phyloP scores from a whole-genome alignment of 2,888 invertebrate genomes.

The Ormyrus nitidulus region DNA sequence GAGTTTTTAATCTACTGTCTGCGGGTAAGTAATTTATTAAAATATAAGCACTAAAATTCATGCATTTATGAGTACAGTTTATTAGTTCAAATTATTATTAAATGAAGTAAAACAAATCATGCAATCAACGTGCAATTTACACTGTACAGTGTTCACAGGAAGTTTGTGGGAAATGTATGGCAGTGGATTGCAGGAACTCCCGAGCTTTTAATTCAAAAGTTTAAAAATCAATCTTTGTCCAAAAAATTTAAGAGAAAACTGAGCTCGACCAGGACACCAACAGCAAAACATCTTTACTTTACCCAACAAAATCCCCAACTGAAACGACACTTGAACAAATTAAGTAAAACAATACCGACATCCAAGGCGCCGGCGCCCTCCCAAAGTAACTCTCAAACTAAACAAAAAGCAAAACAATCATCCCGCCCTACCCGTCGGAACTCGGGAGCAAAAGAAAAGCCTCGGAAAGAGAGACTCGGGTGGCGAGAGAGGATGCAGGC shows the following conservation, averaged over 20 bases:
- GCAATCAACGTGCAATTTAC: slow-evolving; percentile 12
- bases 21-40: neutral
- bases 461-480: neutral
- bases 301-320: too few relatives aligned
- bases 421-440: neutral
- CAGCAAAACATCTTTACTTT: neutral
- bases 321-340: neutral
- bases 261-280: neutral
- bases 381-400: neutral
- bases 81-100: neutral
- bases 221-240: neutral
- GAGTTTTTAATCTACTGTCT: neutral
- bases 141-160: slow-evolving; percentile 14
- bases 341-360: slow-evolving; percentile 5
- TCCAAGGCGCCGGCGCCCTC: neutral
- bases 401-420: neutral
- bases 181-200: neutral
- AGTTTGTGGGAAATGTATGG: neutral
- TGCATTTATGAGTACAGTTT: neutral
- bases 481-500: neutral
- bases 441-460: neutral
- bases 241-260: neutral
- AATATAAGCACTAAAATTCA: neutral
- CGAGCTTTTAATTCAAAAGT: neutral
- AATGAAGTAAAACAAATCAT: neutral